These are phyloP conservation scores for Helobdella robusta DNA, from an alignment of 2,888 invertebrate species.

Conservation along the genomic window DNA sequence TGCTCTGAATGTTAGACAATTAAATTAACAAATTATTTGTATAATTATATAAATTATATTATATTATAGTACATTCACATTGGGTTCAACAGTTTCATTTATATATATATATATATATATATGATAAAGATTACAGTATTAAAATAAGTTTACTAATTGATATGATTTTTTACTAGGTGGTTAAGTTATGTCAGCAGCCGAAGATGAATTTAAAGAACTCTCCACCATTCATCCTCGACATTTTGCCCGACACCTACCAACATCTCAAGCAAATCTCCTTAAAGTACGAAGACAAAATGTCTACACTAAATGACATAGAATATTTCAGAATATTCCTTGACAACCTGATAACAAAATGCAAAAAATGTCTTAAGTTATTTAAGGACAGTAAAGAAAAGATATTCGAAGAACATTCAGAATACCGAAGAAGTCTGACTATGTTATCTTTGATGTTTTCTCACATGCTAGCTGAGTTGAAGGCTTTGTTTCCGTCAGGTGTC, in stretches of 20 bases:
- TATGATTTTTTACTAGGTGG: constrained; percentile 46
- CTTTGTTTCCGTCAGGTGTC: constrained; percentile 88
- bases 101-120: background rate
- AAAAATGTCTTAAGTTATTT: constrained; percentile 93
- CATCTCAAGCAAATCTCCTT: constrained; percentile 84
- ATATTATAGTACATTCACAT: background rate
- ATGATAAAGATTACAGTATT: too few relatives aligned
- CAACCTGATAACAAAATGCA: constrained; percentile 95
- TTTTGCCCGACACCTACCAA: constrained; percentile 96
- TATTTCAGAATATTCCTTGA: constrained; percentile 95
- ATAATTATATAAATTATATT: background rate
- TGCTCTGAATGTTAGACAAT: background rate
- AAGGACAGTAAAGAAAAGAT: constrained; percentile 97
- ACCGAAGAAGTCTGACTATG: constrained; percentile 88
- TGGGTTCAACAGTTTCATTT: background rate
- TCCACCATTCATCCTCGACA: constrained; percentile 97
- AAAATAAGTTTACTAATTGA: too few relatives aligned
- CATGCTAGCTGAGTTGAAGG: constrained; percentile 97
- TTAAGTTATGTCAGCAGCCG: constrained; percentile 94
- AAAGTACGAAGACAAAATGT: constrained; percentile 91
- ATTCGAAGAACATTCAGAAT: constrained; percentile 92
- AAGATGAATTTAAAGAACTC: constrained; percentile 98
- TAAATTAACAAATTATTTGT: background rate
- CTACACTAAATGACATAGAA: constrained; percentile 79
- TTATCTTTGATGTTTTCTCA: constrained; percentile 96